A percentile compares a stretch with the other conserved stretches of the same genome.
phyloP scores from a whole-genome alignment of 2,797 vertebrate genomes.

The Chelon auratus region DNA sequence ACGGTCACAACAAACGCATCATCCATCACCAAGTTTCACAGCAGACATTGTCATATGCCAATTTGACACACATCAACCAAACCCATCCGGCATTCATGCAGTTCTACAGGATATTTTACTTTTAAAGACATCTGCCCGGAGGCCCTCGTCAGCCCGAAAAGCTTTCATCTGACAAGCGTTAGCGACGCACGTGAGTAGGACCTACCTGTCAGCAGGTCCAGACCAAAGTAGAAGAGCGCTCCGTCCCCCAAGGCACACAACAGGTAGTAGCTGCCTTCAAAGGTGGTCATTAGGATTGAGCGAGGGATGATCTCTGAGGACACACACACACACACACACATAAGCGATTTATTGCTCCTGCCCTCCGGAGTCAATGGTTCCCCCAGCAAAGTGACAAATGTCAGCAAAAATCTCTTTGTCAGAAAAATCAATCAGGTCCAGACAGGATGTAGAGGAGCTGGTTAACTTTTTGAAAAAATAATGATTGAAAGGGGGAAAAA shows the following conservation, averaged over 20 bases:
- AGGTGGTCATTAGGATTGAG: constrained; percentile 99
- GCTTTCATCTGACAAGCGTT: not conserved
- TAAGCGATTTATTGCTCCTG: constrained; percentile 51
- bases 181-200: constrained; percentile 4
- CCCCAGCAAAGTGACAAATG: constrained; percentile 53
- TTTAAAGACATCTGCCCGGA: not conserved
- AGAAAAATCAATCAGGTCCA: constrained; percentile 54
- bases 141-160: constrained; percentile 12
- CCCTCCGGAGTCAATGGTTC: constrained; percentile 30
- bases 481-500: not conserved
- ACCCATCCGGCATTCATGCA: not conserved
- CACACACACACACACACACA: constrained; percentile 56
- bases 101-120: constrained; percentile 15
- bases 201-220: constrained; percentile 94
- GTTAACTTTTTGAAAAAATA: constrained; percentile 24
- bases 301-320: constrained; percentile 96
- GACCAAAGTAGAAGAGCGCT: constrained; percentile 97
- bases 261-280: constrained; percentile 97
- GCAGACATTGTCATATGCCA: too few relatives aligned
- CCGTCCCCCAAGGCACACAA: constrained; percentile 98
- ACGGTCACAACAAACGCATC: too few relatives aligned
- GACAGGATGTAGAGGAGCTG: not conserved
- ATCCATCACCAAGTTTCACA: too few relatives aligned
- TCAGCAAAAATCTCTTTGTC: constrained; percentile 38
- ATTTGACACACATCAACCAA: too few relatives aligned